These are phyloP conservation scores for Delphinapterus leucas DNA, from an alignment of 2,113 vertebrate species.

Conservation along the genomic window DNA sequence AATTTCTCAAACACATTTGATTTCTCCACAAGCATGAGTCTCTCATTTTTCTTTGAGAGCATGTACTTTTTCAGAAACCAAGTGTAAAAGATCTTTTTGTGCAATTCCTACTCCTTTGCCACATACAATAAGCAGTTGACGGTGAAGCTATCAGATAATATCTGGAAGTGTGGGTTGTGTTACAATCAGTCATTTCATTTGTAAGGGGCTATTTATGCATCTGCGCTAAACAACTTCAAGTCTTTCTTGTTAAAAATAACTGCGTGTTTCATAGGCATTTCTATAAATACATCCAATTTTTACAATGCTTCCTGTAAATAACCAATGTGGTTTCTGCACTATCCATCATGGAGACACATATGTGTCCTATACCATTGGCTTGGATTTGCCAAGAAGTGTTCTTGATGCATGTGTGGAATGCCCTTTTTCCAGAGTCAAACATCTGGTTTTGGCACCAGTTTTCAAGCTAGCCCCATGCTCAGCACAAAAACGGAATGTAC, in stretches of 20 bases:
- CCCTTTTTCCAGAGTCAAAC: slow-evolving; percentile 63
- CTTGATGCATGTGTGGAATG: slow-evolving; percentile 65
- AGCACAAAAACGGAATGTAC: slow-evolving; percentile 60
- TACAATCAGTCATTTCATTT: slow-evolving; percentile 37
- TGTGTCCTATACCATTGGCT: slow-evolving; percentile 45
- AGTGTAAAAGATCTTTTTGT: not conserved
- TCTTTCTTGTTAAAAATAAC: slow-evolving; percentile 71
- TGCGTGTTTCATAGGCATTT: slow-evolving; percentile 48
- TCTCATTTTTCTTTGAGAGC: not conserved
- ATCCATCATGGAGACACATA: slow-evolving; percentile 46
- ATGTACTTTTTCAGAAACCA: not conserved
- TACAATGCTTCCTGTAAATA: slow-evolving; percentile 60
- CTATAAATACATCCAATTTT: slow-evolving; percentile 68
- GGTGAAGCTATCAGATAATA: not conserved
- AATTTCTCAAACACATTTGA: not conserved
- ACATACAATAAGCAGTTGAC: not conserved
- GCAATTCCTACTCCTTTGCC: not conserved
- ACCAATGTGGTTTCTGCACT: slow-evolving; percentile 54
- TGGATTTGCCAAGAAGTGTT: slow-evolving; percentile 59
- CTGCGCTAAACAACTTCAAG: slow-evolving; percentile 29
- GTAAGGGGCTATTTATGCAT: slow-evolving; percentile 39
- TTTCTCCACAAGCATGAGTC: not conserved
- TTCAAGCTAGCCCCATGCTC: slow-evolving; percentile 19
- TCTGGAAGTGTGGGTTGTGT: not conserved
- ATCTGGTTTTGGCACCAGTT: slow-evolving; percentile 65